phyloP scores from a whole-genome alignment of 2,888 invertebrate genomes.

The Gymnosoma rotundatum region DNA sequence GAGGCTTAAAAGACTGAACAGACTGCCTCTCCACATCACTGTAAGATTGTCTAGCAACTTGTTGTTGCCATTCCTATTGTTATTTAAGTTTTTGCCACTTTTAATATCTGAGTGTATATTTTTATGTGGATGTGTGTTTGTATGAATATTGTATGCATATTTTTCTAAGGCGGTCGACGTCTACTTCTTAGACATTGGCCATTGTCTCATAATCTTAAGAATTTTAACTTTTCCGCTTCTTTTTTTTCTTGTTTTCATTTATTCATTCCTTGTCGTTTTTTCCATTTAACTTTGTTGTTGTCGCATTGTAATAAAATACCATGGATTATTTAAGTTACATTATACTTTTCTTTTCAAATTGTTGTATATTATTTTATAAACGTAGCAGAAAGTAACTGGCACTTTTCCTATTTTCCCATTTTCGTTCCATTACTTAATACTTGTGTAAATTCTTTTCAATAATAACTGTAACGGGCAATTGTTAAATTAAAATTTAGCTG shows the following conservation, averaged over 20 bases:
- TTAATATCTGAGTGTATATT: neutral
- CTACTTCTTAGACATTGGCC: slow-evolving; percentile 32
- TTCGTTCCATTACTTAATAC: slow-evolving; percentile 18
- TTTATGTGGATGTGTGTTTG: neutral
- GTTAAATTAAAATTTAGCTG: slow-evolving; percentile 1
- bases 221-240: slow-evolving; percentile 59
- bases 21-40: neutral
- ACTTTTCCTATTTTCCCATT: slow-evolving; percentile 46
- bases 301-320: slow-evolving; percentile 47
- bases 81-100: neutral
- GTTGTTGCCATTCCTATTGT: slow-evolving; percentile 9
- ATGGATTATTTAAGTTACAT: slow-evolving; percentile 13
- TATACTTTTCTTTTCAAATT: slow-evolving; percentile 9
- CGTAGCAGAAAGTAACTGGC: slow-evolving; percentile 19
- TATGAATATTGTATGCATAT: slow-evolving; percentile 3
- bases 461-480: slow-evolving; percentile 44
- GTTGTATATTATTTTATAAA: slow-evolving; percentile 19
- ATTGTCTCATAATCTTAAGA: slow-evolving; percentile 57
- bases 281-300: slow-evolving; percentile 34
- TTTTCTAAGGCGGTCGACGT: slow-evolving; percentile 10
- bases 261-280: slow-evolving; percentile 20
- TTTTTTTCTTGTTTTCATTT: slow-evolving; percentile 30
- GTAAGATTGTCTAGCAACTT: slow-evolving; percentile 31
- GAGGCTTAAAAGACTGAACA: neutral
- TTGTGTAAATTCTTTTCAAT: slow-evolving; percentile 29